Evolutionary conservation across 2,888 invertebrate genomes (phyloP).

Genomic region (Chloromyia formosa): DNA sequence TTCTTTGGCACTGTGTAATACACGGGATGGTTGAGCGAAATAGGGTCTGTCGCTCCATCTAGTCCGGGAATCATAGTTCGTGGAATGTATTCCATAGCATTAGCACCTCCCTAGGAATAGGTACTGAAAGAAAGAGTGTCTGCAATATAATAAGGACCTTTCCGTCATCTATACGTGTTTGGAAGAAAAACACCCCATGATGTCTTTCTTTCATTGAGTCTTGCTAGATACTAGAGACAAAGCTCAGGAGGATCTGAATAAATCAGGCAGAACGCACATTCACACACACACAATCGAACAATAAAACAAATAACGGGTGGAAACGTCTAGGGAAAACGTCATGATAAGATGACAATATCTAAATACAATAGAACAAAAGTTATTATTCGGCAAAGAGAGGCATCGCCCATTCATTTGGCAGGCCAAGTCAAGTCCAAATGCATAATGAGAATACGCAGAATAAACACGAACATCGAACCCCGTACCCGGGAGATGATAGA

Average conservation of each 20-base stretch:
- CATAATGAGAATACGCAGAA: slow-evolving; percentile 10
- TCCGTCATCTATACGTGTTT: slow-evolving; percentile 1
- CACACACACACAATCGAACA: not conserved
- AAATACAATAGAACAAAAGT: slow-evolving; percentile 35
- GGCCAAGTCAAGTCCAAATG: not conserved
- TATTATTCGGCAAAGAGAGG: slow-evolving; percentile 13
- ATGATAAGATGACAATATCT: slow-evolving; percentile 31
- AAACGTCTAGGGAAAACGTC: slow-evolving; percentile 2
- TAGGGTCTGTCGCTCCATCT: slow-evolving; percentile 24
- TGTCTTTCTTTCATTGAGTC: too few relatives aligned
- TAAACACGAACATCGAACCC: not conserved
- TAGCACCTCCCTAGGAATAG: slow-evolving; percentile 8
- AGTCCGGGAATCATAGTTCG: too few relatives aligned
- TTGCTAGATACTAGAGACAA: too few relatives aligned
- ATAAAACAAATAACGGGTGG: not conserved
- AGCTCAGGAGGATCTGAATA: not conserved
- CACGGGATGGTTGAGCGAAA: not conserved
- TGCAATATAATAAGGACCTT: not conserved
- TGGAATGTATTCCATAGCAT: slow-evolving; percentile 17
- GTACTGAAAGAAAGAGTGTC: not conserved
- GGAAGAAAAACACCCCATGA: too few relatives aligned
- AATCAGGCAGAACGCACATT: not conserved
- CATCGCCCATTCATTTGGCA: not conserved
- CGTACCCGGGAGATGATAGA: slow-evolving; percentile 3
- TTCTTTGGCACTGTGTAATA: not conserved